Conservation (phyloP, 2,888 invertebrate species). For the Palloptera scutellata region DNA sequence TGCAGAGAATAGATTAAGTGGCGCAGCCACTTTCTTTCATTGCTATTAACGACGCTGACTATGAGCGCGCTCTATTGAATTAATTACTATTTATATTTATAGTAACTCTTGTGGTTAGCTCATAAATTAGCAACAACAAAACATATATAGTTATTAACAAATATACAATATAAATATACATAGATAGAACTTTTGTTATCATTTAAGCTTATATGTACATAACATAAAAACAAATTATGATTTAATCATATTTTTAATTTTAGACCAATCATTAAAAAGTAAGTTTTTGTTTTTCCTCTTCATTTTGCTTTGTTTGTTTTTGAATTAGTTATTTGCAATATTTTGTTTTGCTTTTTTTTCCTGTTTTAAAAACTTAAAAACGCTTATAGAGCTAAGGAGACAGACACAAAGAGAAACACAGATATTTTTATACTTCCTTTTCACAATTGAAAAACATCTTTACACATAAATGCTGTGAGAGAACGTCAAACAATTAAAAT, state of each 20-base stretch:
- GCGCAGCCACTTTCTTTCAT: slow-evolving; percentile 9
- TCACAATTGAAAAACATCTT: slow-evolving; percentile 16
- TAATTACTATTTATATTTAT: too few species aligned
- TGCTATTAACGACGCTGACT: background rate
- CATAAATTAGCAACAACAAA: too few species aligned
- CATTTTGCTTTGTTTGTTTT: background rate
- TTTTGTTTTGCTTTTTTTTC: background rate
- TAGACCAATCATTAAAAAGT: background rate
- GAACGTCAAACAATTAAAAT: background rate
- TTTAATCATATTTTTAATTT: too few species aligned
- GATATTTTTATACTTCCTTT: slow-evolving; percentile 10
- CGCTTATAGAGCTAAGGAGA: background rate
- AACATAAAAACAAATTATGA: too few species aligned
- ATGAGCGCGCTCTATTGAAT: too few species aligned
- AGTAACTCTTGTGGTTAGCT: too few species aligned
- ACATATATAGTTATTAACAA: too few species aligned
- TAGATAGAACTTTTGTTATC: too few species aligned
- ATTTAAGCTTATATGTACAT: too few species aligned
- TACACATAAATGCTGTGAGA: slow-evolving; percentile 26
- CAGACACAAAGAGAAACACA: slow-evolving; percentile 2
- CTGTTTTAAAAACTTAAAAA: background rate
- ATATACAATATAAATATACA: too few species aligned
- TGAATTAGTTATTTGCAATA: background rate
- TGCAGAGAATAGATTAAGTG: background rate
- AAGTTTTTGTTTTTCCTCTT: background rate